Evolutionary conservation across 1,140 invertebrate genomes (phyloP), one percentile per base, ranked within the genome.

Genomic region (Andrena cerasifolii): DNA sequence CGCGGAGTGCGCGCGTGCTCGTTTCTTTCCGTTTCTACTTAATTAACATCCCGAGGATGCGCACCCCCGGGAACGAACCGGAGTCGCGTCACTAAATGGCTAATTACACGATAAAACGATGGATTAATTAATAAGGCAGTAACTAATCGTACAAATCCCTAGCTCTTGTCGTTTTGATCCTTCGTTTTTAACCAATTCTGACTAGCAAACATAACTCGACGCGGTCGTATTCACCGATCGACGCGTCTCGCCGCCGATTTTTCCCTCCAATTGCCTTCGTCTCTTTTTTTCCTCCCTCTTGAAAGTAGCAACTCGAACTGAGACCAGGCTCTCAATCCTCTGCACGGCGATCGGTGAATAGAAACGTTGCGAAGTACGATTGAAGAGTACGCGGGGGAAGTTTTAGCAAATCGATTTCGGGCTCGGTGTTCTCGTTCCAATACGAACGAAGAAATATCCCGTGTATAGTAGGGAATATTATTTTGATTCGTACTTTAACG

Each of bases 171-270:
- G 88, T 76, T 79, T n/a, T 82, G 78, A 56, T 86, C 87, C 78
- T 76, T 85, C 80, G 65, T 84, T 85, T 87, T 85, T 88, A 90
- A 90, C 90, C 90, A 91, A 92, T 92, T 92, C 90, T 92, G 91
- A 92, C 91, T 92, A 93, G 83, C 89, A 92, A 92, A 91, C 90
- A 86, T 91, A 90, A 91, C 87, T 84, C 84, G 87, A 87, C 80
- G 87, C 86, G 86, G 77, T 87, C 54, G 4, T 82, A 80, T 73
- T 77, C 89, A 85, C 80, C 87, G 86, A 90, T 88, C 80, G 65
- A 68, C 78, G 65, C 36, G 59, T 63, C 53, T 33, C 18, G 47
- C 28, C 3, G 36, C 36, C 3, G 10, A 51, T 26, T 3, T 28
- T 7, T 36, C 24, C 6, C 21, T 56, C 18, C 26, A 2, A 21